Conservation (phyloP, 2,113 vertebrate species). For the Neotragus moschatus region DNA sequence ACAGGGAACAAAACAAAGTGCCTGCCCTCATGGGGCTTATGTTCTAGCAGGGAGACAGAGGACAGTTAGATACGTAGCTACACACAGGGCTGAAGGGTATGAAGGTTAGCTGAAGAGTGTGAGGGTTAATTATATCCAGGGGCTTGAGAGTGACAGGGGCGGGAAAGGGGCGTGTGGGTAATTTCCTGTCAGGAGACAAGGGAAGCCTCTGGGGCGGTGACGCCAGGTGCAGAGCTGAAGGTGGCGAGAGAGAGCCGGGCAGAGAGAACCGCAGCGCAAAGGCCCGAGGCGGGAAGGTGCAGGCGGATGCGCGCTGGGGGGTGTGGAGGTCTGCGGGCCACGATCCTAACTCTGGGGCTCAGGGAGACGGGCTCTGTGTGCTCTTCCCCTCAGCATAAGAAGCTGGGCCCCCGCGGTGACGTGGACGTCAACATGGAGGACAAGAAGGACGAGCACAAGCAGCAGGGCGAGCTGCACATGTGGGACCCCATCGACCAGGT, state of each 20-base stretch:
- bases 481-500: constrained; percentile 98
- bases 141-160: background rate
- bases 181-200: rapidly evolving
- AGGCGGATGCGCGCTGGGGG: rapidly evolving
- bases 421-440: constrained; percentile 85
- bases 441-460: constrained; percentile 85
- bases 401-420: constrained; percentile 85
- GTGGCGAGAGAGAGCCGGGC: background rate
- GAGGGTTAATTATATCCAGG: no score
- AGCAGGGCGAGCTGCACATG: constrained; percentile 93
- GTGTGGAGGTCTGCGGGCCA: no score
- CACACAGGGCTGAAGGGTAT: background rate
- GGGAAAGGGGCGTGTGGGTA: rapidly evolving
- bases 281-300: background rate
- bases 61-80: background rate
- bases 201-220: background rate
- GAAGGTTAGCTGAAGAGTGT: background rate
- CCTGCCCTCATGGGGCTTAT: background rate
- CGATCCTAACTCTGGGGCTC: background rate
- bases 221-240: background rate
- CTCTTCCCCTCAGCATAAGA: constrained; percentile 89
- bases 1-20: background rate
- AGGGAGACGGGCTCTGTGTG: background rate
- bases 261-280: rapidly evolving
- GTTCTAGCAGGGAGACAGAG: background rate